Percentiles rank a stretch among this genome's conserved stretches.
phyloP scores from a whole-genome alignment of 2,797 vertebrate genomes.

The Esox masquinongy region DNA sequence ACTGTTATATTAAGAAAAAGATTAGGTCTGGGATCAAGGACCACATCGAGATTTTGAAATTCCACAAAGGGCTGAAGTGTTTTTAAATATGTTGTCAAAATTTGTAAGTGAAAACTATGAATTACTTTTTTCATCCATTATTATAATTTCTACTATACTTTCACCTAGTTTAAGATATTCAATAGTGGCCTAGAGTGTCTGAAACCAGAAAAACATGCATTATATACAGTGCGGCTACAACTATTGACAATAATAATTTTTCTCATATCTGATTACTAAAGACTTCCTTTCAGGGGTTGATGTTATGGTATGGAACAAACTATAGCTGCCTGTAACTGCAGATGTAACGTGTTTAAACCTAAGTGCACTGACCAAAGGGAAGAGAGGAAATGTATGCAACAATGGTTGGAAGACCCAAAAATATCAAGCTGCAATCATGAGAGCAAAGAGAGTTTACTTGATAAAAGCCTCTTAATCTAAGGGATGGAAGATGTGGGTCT shows the following conservation, averaged over 20 bases:
- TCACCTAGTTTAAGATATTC: too few species aligned
- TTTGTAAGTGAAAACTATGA: too few species aligned
- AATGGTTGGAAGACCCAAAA: constrained; percentile 64
- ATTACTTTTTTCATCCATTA: too few species aligned
- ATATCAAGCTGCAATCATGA: constrained; percentile 70
- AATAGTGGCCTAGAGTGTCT: too few species aligned
- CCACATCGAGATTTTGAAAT: too few species aligned
- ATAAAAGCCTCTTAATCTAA: constrained; percentile 74
- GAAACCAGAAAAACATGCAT: too few species aligned
- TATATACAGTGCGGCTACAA: too few species aligned
- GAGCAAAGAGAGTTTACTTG: constrained; percentile 61
- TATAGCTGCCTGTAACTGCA: constrained; percentile 61
- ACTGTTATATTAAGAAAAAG: too few species aligned
- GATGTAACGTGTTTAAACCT: constrained; percentile 68
- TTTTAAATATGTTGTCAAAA: too few species aligned
- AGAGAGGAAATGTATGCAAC: constrained; percentile 34
- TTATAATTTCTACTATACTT: too few species aligned
- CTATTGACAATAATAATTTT: background rate
- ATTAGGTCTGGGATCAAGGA: too few species aligned
- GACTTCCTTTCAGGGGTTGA: constrained; percentile 18
- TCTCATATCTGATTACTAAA: constrained; percentile 10
- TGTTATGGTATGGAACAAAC: constrained; percentile 58
- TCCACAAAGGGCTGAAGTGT: too few species aligned
- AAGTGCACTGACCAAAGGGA: constrained; percentile 61
- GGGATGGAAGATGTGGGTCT: constrained; percentile 70